Conservation (phyloP, 2,113 vertebrate species). For the Charadrius vociferus region DNA sequence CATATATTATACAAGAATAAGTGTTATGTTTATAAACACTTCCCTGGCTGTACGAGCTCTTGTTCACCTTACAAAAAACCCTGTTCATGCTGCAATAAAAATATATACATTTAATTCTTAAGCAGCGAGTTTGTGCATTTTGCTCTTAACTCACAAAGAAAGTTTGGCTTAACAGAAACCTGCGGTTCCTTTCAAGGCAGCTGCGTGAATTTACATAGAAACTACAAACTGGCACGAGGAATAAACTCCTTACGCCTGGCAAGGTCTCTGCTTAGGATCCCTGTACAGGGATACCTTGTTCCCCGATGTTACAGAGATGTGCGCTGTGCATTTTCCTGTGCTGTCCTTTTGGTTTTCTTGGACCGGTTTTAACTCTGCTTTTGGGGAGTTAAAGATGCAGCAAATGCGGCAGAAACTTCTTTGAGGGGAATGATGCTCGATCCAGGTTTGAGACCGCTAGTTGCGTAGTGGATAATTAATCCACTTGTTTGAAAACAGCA, state of each 20-base stretch:
- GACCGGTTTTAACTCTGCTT: neutral
- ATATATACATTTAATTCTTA: conserved; percentile 8
- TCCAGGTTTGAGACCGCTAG: neutral
- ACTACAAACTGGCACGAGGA: conserved; percentile 16
- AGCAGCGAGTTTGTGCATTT: neutral
- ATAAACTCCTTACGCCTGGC: conserved; percentile 4
- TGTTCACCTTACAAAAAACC: neutral
- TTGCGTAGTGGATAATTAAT: neutral
- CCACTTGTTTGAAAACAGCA: neutral
- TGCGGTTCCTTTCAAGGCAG: conserved; percentile 47
- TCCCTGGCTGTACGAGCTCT: neutral
- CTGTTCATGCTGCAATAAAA: conserved; percentile 31
- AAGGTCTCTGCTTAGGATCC: neutral
- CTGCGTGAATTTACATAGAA: conserved; percentile 43
- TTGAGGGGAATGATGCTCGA: neutral
- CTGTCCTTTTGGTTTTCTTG: neutral
- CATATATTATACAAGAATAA: neutral
- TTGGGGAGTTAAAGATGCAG: neutral
- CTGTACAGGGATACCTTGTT: neutral
- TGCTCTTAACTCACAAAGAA: conserved; percentile 3
- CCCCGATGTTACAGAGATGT: neutral
- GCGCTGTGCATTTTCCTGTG: neutral
- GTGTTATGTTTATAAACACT: conserved; percentile 29
- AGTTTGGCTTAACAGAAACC: conserved; percentile 47
- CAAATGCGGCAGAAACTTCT: neutral